Conservation (phyloP, 2,888 invertebrate genomes). For the Tiliacea citrago region DNA sequence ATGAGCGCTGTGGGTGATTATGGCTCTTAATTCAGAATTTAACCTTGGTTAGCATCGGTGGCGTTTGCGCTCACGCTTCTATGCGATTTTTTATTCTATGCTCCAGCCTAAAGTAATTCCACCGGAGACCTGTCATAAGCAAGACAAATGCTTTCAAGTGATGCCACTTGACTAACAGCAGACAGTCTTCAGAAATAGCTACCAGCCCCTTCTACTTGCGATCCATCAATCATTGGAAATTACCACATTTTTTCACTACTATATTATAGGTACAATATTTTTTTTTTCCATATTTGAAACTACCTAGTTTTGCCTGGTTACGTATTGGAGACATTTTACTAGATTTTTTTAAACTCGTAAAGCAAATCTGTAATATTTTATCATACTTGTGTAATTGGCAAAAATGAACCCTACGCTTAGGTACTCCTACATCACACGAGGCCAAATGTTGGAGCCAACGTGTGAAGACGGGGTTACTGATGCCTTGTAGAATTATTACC, state of each 20-base stretch:
- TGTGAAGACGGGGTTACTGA: not conserved
- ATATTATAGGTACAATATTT: no score
- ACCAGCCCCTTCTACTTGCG: slow-evolving; percentile 12
- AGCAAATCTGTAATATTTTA: not conserved
- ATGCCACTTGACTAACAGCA: slow-evolving; percentile 43
- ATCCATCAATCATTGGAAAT: slow-evolving; percentile 49
- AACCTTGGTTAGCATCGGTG: no score
- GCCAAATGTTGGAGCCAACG: not conserved
- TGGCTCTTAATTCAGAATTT: no score
- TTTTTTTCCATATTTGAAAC: slow-evolving; percentile 1
- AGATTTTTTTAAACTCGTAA: not conserved
- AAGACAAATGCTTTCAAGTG: slow-evolving; percentile 40
- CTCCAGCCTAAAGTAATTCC: slow-evolving; percentile 23
- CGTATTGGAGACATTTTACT: not conserved
- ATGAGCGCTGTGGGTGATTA: no score
- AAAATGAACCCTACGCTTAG: not conserved
- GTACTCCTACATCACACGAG: not conserved
- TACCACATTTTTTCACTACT: slow-evolving; percentile 29
- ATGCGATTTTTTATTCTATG: slow-evolving; percentile 9
- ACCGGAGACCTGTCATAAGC: slow-evolving; percentile 41
- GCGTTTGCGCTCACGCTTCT: not conserved
- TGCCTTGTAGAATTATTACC: not conserved
- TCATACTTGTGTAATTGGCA: not conserved
- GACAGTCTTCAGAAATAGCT: slow-evolving; percentile 37
- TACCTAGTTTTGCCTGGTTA: not conserved